Evolutionary conservation across 2,888 invertebrate genomes (phyloP).

Genomic region (Epinotia nisella): DNA sequence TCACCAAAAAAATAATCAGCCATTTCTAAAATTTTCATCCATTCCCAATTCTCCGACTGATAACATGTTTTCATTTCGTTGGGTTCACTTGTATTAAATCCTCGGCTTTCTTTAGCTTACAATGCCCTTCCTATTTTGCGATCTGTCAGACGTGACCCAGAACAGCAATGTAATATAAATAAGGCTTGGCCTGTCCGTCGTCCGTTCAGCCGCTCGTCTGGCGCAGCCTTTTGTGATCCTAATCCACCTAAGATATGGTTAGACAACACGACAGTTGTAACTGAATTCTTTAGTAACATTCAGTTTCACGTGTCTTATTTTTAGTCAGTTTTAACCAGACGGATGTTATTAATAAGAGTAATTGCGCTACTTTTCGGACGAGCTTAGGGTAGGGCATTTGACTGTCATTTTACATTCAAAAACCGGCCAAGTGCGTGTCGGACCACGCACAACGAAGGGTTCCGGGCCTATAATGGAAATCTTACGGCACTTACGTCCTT

Average conservation of each 20-base stretch:
- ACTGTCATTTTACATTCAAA: too few relatives aligned
- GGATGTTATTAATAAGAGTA: neutral
- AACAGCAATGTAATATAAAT: slow-evolving; percentile 3
- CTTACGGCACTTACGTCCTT: too few relatives aligned
- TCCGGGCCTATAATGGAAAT: too few relatives aligned
- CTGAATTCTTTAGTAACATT: neutral
- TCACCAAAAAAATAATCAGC: too few relatives aligned
- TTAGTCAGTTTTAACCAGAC: neutral
- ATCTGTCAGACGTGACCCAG: neutral
- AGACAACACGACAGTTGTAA: neutral
- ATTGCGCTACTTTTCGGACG: too few relatives aligned
- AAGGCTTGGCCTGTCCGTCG: neutral
- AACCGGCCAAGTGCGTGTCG: too few relatives aligned
- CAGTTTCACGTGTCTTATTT: neutral
- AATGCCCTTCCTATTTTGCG: neutral
- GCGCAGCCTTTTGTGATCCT: neutral
- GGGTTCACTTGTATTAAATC: neutral
- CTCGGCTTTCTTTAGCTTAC: neutral
- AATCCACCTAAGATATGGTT: neutral
- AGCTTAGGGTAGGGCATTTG: too few relatives aligned
- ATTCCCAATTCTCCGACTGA: neutral
- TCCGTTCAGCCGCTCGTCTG: neutral
- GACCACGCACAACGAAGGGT: too few relatives aligned
- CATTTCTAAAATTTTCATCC: too few relatives aligned
- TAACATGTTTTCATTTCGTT: neutral